phyloP scores from a whole-genome alignment of 1,140 invertebrate species.

The Panagrolaimus sp. region DNA sequence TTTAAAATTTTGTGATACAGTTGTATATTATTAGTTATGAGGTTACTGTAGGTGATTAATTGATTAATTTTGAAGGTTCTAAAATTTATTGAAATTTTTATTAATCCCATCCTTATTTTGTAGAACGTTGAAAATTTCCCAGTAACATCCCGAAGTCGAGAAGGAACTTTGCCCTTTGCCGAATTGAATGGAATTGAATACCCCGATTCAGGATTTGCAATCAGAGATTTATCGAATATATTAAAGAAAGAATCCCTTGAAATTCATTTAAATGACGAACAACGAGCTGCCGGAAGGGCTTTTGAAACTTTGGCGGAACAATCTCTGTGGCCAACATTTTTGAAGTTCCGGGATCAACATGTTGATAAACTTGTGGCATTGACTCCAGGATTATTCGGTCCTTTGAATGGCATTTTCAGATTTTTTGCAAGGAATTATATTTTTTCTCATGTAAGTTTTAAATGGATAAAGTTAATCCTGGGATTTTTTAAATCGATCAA shows the following conservation, averaged over 20 bases:
- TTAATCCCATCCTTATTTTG: not conserved
- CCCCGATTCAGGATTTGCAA: slow-evolving; percentile 78
- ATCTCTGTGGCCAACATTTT: slow-evolving; percentile 62
- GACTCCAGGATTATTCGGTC: slow-evolving; percentile 18
- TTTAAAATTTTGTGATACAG: slow-evolving; percentile 11
- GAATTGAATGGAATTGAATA: slow-evolving; percentile 87
- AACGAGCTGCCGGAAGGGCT: slow-evolving; percentile 80
- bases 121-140: slow-evolving; percentile 23
- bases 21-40: too few species aligned
- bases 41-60: too few species aligned
- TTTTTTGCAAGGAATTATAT: slow-evolving; percentile 16
- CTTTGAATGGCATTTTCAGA: slow-evolving; percentile 9
- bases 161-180: slow-evolving; percentile 82
- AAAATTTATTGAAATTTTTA: too few species aligned
- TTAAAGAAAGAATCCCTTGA: slow-evolving; percentile 75
- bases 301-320: slow-evolving; percentile 91
- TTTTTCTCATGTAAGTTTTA: slow-evolving; percentile 54
- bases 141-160: slow-evolving; percentile 68
- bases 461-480: slow-evolving; percentile 67
- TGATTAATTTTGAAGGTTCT: too few species aligned
- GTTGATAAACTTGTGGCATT: slow-evolving; percentile 24
- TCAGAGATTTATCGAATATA: slow-evolving; percentile 75
- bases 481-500: not conserved
- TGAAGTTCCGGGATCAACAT: slow-evolving; percentile 26
- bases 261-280: slow-evolving; percentile 71